These are phyloP conservation scores for Notothenia coriiceps DNA, from an alignment of 2,113 vertebrate genomes.

Conservation along the genomic window DNA sequence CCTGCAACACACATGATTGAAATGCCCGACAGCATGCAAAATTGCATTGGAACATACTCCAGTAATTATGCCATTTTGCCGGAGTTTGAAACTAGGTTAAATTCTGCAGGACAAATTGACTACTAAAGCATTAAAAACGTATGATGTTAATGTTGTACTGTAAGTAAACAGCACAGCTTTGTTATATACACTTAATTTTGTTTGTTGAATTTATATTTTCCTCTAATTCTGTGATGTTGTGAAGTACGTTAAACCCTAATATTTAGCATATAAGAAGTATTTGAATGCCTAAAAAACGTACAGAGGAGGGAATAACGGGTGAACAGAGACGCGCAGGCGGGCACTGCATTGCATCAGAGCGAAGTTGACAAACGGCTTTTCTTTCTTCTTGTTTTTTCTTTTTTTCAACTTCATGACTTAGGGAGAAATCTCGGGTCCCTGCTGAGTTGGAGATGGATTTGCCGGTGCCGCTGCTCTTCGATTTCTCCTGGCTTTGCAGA, in stretches of 20 bases:
- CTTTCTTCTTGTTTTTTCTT: slow-evolving; percentile 48
- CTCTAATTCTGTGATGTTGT: not conserved
- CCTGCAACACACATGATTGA: slow-evolving; percentile 52
- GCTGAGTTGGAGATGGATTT: slow-evolving; percentile 72
- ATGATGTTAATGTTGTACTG: not conserved
- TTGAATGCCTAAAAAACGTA: slow-evolving; percentile 31
- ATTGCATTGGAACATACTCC: slow-evolving; percentile 74
- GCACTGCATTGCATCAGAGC: slow-evolving; percentile 65
- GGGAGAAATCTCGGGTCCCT: slow-evolving; percentile 56
- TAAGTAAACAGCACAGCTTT: not conserved
- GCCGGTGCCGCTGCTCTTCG: slow-evolving; percentile 46
- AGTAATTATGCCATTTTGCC: slow-evolving; percentile 67
- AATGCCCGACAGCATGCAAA: slow-evolving; percentile 70
- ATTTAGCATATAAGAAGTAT: not conserved
- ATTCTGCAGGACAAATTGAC: slow-evolving; percentile 40
- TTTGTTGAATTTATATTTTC: not conserved
- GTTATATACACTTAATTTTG: not conserved
- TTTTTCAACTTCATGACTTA: slow-evolving; percentile 53
- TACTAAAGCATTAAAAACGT: not conserved
- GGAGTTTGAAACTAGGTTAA: slow-evolving; percentile 46
- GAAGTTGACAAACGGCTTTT: slow-evolving; percentile 61
- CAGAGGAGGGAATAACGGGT: not conserved
- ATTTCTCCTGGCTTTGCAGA: slow-evolving; percentile 72
- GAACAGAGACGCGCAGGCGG: slow-evolving; percentile 21
- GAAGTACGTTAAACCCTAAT: not conserved